These are phyloP conservation scores for Aspidiotus destructor DNA, from an alignment of 2,888 invertebrate genomes.

Conservation along the genomic window DNA sequence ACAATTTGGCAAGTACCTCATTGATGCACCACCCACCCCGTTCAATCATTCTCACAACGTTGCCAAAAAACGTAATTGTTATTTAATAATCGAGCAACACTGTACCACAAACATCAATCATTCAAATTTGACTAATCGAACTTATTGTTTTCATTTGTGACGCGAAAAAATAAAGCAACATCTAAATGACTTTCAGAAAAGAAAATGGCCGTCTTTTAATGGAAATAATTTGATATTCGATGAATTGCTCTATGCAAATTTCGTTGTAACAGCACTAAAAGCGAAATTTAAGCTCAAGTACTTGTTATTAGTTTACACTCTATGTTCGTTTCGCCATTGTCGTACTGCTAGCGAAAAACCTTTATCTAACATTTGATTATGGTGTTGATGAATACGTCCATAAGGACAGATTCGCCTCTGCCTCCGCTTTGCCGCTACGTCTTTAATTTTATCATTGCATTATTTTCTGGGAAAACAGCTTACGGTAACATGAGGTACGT, in stretches of 20 bases:
- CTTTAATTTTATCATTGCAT: constrained; percentile 32
- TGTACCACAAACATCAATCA: no score
- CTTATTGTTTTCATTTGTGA: background rate
- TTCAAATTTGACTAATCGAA: no score
- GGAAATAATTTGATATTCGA: background rate
- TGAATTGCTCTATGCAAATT: background rate
- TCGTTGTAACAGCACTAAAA: background rate
- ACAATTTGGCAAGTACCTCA: no score
- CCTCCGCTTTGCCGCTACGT: constrained; percentile 33
- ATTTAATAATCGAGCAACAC: no score
- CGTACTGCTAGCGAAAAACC: background rate
- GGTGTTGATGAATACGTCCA: constrained; percentile 27
- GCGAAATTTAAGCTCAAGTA: background rate
- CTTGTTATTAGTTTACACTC: background rate
- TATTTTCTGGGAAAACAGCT: constrained; percentile 21
- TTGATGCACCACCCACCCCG: no score
- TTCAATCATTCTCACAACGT: no score
- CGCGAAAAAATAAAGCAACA: constrained; percentile 19
- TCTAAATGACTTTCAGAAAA: constrained; percentile 28
- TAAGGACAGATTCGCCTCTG: constrained; percentile 31
- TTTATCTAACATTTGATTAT: constrained; percentile 26
- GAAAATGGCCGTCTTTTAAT: constrained; percentile 27
- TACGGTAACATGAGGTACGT: constrained; percentile 25
- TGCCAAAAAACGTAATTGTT: no score
- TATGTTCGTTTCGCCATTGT: background rate